Percentiles rank a stretch among this genome's conserved stretches.
These are phyloP conservation scores for Oithona nana DNA, from an alignment of 2,888 invertebrate species.

Conservation along the genomic window DNA sequence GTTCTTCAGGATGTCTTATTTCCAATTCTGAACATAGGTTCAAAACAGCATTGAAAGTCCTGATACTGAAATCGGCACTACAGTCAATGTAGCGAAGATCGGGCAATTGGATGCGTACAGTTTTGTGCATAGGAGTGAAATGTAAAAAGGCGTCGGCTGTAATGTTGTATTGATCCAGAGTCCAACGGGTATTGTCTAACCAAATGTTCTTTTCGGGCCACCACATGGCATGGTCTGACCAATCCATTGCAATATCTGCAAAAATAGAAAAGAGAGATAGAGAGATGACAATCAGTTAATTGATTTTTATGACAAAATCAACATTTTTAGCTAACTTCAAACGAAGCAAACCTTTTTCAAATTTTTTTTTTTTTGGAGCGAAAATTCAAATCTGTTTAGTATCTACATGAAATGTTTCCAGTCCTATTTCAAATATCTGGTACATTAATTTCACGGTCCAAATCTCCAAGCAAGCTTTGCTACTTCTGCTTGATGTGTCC, in stretches of 20 bases:
- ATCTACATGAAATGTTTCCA: too few relatives aligned
- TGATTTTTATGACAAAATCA: too few relatives aligned
- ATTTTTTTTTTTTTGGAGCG: too few relatives aligned
- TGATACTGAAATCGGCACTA: slow-evolving; percentile 83
- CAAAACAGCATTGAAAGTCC: slow-evolving; percentile 85
- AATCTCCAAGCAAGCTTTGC: too few relatives aligned
- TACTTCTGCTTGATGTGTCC: too few relatives aligned
- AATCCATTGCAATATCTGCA: slow-evolving; percentile 90
- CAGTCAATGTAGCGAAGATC: slow-evolving; percentile 77
- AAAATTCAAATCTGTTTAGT: too few relatives aligned
- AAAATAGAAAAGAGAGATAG: too few relatives aligned
- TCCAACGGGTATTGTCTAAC: slow-evolving; percentile 80
- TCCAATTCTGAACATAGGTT: slow-evolving; percentile 77
- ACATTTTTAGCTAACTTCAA: too few relatives aligned
- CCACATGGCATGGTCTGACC: slow-evolving; percentile 98
- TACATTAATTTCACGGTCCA: too few relatives aligned
- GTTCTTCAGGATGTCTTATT: slow-evolving; percentile 87
- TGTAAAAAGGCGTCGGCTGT: slow-evolving; percentile 79
- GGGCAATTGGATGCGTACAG: slow-evolving; percentile 57
- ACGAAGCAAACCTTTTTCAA: too few relatives aligned
- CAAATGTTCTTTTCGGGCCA: slow-evolving; percentile 91
- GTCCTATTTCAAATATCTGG: too few relatives aligned
- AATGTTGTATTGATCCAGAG: slow-evolving; percentile 88
- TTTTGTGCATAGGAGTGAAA: slow-evolving; percentile 95
- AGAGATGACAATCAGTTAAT: too few relatives aligned